phyloP scores from a whole-genome alignment of 2,888 invertebrate genomes.

The Stenotaenia linearis region DNA sequence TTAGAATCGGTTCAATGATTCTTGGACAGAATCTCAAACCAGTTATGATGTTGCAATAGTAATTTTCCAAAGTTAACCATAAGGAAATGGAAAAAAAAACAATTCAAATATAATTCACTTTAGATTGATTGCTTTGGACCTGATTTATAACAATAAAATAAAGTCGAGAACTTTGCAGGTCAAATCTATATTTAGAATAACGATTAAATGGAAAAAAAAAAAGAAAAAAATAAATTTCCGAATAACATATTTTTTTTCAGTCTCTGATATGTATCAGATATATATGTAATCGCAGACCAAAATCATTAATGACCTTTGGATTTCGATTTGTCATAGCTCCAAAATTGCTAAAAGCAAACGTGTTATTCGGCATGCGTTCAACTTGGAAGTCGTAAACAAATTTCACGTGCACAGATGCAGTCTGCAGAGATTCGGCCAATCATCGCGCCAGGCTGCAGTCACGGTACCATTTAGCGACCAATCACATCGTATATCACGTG shows the following conservation, averaged over 20 bases:
- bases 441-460: neutral
- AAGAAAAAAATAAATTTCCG: neutral
- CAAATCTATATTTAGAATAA: neutral
- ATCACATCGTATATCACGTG: constrained; percentile 51
- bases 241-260: too few species aligned
- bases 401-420: neutral
- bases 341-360: neutral
- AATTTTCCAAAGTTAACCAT: neutral
- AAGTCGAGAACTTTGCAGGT: neutral
- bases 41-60: neutral
- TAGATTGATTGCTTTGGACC: too few species aligned
- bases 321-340: neutral
- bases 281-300: too few species aligned
- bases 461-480: neutral
- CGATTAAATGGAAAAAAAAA: neutral
- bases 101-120: too few species aligned
- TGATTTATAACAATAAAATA: neutral
- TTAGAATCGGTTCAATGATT: too few species aligned
- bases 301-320: neutral
- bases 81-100: neutral
- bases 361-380: too few species aligned
- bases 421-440: neutral
- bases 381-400: neutral
- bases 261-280: too few species aligned
- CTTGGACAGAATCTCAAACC: too few species aligned